Evolutionary conservation across 2,797 vertebrate species (phyloP), one percentile per base, ranked within the genome.

Genomic region (Periophthalmus magnuspinnatus): DNA sequence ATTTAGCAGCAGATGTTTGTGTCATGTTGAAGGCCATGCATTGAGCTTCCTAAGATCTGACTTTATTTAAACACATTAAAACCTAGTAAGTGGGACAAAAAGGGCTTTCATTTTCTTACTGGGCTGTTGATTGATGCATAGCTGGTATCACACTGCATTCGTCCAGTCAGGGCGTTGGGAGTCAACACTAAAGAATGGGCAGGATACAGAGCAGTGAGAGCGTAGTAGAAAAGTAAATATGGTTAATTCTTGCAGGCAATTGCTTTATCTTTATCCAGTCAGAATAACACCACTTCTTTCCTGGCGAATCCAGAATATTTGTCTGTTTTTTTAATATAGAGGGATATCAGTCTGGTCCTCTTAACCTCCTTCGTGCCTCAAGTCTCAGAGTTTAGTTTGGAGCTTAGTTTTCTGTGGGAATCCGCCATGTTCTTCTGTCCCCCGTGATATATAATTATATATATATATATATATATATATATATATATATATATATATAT

Each of bases 91-190:
- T 32, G 22, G 62, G 28, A 24, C 24, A 65, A 10, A 65, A 65
- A 65, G 63, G 47, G 45, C 63, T 65, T 9, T 65, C 63, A 52
- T 52, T 24, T 13, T 45, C 6, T 58, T 13, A 17, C 33, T 45
- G 33, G 7, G n/a, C 24, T 24, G 21, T 62, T 34, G 10, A 22
- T 24, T 3, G 7, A 47, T 63, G n/a, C 1, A n/a, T 41, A 41
- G 13, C 7, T 22, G 36, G 21, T 60, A 60, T 38, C 3, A 38
- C 36, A 24, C 60, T 41, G 13, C 34, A 22, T 41, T 41, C 11
- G 34, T 41, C 60, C 36, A 62, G 19, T 14, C n/a, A 11, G 7
- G 28, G 0, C 52, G 21, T 55, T 21, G 21, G 21, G 9, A 9
- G 8, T 52, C 50, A 5, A 50, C 48, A 50, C 19, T n/a, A 7